A percentile compares a stretch with the other conserved stretches of the same genome.
These are phyloP conservation scores for Carollia perspicillata DNA, from an alignment of 2,113 vertebrate species.

Conservation along the genomic window DNA sequence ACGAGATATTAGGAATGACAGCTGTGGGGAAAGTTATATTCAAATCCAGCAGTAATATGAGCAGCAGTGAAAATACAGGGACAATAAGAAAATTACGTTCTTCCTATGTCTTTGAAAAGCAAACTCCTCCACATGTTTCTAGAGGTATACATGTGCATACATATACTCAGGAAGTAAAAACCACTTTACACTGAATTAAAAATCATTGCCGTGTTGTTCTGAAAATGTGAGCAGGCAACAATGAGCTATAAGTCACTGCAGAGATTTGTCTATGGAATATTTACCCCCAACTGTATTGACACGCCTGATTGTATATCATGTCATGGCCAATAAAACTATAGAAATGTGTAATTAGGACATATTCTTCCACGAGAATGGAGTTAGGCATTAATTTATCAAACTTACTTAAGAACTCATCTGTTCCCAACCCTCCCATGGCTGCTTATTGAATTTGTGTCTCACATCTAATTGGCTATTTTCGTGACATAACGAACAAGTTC, in stretches of 20 bases:
- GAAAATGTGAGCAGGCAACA: not conserved
- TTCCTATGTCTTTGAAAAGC: not conserved
- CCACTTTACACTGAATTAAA: not conserved
- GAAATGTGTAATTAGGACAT: slow-evolving; percentile 63
- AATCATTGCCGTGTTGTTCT: not conserved
- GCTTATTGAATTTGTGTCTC: slow-evolving; percentile 66
- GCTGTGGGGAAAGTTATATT: not conserved
- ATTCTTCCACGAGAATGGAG: slow-evolving; percentile 50
- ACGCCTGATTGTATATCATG: slow-evolving; percentile 33
- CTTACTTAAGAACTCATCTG: slow-evolving; percentile 67
- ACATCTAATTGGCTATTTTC: slow-evolving; percentile 68
- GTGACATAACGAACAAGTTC: slow-evolving; percentile 50
- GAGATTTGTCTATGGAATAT: not conserved
- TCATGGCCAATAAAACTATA: slow-evolving; percentile 62
- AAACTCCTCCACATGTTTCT: not conserved
- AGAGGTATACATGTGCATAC: not conserved
- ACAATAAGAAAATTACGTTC: not conserved
- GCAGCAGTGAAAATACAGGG: not conserved
- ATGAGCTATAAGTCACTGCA: not conserved
- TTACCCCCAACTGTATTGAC: slow-evolving; percentile 1
- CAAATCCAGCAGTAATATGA: not conserved
- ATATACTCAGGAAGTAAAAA: not conserved
- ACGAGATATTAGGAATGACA: not conserved
- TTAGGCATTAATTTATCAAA: slow-evolving; percentile 60
- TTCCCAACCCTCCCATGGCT: slow-evolving; percentile 22